Evolutionary conservation across 1,140 invertebrate species (phyloP).

Genomic region (Onthophagus taurus): DNA sequence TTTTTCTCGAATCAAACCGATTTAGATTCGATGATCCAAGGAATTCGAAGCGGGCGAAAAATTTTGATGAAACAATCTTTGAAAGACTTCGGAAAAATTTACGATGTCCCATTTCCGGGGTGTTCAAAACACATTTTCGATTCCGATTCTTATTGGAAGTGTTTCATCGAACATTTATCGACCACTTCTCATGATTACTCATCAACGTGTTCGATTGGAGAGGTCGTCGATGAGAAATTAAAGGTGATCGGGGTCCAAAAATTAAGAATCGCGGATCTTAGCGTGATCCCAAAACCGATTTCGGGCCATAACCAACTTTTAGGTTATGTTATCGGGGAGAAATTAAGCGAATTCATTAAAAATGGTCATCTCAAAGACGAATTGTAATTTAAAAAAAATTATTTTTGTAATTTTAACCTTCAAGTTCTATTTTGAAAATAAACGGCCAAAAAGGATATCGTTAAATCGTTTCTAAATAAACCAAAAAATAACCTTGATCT

Average conservation of each 20-base stretch:
- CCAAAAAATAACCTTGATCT: no score
- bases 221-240: slow-evolving; percentile 46
- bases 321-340: slow-evolving; percentile 76
- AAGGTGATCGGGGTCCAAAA: slow-evolving; percentile 38
- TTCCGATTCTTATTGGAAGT: slow-evolving; percentile 44
- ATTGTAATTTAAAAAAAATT: no score
- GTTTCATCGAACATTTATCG: slow-evolving; percentile 34
- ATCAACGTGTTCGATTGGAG: slow-evolving; percentile 53
- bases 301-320: slow-evolving; percentile 61
- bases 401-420: no score
- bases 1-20: slow-evolving; percentile 43
- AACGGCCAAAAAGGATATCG: no score
- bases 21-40: slow-evolving; percentile 29
- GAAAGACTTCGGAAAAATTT: slow-evolving; percentile 32
- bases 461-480: no score
- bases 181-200: slow-evolving; percentile 39
- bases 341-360: slow-evolving; percentile 69
- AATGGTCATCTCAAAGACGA: no score
- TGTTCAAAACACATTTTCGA: slow-evolving; percentile 33
- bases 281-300: slow-evolving; percentile 60
- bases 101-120: slow-evolving; percentile 34
- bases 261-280: slow-evolving; percentile 62
- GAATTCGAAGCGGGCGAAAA: slow-evolving; percentile 22
- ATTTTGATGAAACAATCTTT: slow-evolving; percentile 24
- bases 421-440: no score